These are phyloP conservation scores for Neosalanx taihuensis DNA, from an alignment of 2,797 vertebrate species.

Conservation along the genomic window DNA sequence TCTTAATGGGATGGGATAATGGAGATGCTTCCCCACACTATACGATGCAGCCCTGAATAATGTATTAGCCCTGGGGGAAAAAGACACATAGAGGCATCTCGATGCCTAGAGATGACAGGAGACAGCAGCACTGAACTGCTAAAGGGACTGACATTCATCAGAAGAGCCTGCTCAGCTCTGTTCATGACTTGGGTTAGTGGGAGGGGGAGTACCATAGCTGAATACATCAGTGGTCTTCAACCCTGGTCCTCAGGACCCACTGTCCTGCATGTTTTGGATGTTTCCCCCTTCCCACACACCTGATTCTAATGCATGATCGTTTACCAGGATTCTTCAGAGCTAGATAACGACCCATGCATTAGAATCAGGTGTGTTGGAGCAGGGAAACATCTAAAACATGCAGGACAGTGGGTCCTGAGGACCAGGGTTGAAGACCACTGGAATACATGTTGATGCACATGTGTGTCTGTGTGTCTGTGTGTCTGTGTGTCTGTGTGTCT, in stretches of 20 bases:
- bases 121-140: neutral
- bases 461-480: neutral
- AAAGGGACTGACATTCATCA: neutral
- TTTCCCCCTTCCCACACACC: too few species aligned
- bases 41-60: constrained; percentile 52
- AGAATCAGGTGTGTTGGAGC: too few species aligned
- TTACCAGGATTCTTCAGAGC: too few species aligned
- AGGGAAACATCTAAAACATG: too few species aligned
- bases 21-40: constrained; percentile 42
- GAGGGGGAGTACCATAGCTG: neutral
- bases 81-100: constrained; percentile 9
- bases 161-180: neutral
- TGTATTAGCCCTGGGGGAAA: constrained; percentile 18
- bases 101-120: neutral
- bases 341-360: too few species aligned
- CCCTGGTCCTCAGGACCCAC: too few species aligned
- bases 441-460: neutral
- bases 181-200: constrained; percentile 1
- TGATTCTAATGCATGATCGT: too few species aligned
- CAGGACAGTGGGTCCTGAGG: too few species aligned
- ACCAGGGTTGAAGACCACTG: too few species aligned
- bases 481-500: neutral
- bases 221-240: too few species aligned
- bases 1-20: constrained; percentile 34
- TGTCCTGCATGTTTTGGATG: too few species aligned